Base-by-base conservation (phyloP, 2,113 vertebrate species). In the Antechinus stuartii region DNA sequence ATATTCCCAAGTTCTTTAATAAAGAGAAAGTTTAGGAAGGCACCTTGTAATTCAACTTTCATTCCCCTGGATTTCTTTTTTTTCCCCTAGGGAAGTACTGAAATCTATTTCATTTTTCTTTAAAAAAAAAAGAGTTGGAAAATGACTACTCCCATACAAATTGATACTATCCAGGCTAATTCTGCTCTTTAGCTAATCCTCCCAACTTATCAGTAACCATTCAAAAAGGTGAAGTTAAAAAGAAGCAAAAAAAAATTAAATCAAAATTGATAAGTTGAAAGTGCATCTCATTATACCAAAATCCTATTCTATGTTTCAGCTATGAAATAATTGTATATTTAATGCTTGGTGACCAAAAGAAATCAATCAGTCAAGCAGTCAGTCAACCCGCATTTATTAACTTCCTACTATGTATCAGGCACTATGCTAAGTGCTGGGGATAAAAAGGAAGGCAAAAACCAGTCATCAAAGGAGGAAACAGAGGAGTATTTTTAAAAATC, bases 1-100 rank as follows among this genome's bases (percentile, higher is more conserved):
- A 35, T 68, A 30, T 0, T 2, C 12, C 57, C 27, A 68, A 68
- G 30, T 68, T 68, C 30, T 68, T 2, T 68, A 68, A 68, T 11
- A 68, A 68, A 68, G 57, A 30, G 5, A 84, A 95, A 90, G 9
- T 52, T 46, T 91, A 91, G 92, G 3, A 26, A 91, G 90, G 16
- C 2, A 49, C 42, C 47, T 76, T 8, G 84, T 91, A 84, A 92
- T 26, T 9, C 10, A 54, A 76, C 50, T 55, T 93, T 76, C 90
- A 76, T 96, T 96, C 89, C 93, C 90, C 25, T 89, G 61, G 46
- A 3, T 42, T 92, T 96, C 30, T 56, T 55, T 91, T 84, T 90
- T 84, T 91, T 91, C 49, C 46, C 25, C 92, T 46, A 54, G 26
- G 0, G 42, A 35, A 76, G 68, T 76, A 92, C 91, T 96, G 89